Evolutionary conservation across 64 coral and sea anemone species (phyloP).

Genomic region (Porites lutea): DNA sequence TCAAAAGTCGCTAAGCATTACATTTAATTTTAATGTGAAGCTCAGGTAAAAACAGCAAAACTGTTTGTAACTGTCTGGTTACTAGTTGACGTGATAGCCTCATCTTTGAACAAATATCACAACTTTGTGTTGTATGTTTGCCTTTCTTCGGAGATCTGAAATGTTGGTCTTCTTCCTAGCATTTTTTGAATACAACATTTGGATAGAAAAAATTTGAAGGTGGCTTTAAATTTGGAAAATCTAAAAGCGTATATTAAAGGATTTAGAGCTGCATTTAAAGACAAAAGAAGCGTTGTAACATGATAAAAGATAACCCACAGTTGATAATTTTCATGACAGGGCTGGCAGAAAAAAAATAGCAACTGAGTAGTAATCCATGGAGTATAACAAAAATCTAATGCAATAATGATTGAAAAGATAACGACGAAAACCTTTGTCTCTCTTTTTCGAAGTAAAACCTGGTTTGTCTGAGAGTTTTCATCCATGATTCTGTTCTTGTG

Average conservation of each 20-base stretch:
- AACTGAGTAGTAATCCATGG: slow-evolving; percentile 1
- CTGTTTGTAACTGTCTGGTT: too few species aligned
- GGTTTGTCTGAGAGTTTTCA: neutral
- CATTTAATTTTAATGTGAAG: too few species aligned
- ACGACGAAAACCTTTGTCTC: slow-evolving; percentile 24
- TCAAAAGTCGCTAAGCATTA: too few species aligned
- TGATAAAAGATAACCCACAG: neutral
- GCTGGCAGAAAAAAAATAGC: neutral
- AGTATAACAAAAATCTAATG: neutral
- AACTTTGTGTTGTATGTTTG: neutral
- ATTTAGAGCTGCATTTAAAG: neutral
- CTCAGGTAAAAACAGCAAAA: too few species aligned
- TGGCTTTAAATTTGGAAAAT: slow-evolving; percentile 18
- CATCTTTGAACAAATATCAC: too few species aligned
- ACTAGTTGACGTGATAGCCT: neutral
- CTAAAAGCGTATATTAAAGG: neutral
- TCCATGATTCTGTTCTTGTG: neutral
- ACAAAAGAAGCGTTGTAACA: neutral
- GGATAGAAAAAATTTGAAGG: neutral
- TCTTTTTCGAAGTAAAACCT: neutral
- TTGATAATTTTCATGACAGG: neutral
- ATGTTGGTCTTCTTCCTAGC: neutral
- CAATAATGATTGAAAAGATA: slow-evolving; percentile 8
- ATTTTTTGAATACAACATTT: neutral
- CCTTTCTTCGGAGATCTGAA: neutral